phyloP scores from a whole-genome alignment of 2,888 invertebrate species.

The Caradrina kadenii region DNA sequence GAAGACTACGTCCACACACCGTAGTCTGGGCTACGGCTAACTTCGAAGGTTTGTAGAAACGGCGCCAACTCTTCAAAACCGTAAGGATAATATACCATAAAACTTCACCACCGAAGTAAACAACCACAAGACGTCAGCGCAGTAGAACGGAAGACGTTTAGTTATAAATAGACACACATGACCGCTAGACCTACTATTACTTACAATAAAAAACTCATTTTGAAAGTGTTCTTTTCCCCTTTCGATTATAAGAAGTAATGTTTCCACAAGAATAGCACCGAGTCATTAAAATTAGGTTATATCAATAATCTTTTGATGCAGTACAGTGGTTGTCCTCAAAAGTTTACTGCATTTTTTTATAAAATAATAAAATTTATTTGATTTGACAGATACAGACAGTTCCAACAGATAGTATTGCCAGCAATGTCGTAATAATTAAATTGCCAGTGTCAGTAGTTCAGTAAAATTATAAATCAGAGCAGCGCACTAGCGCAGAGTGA shows the following conservation, averaged over 20 bases:
- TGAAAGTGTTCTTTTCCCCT: slow-evolving; percentile 68
- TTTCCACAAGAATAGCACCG: slow-evolving; percentile 74
- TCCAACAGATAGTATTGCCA: slow-evolving; percentile 7
- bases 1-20: neutral
- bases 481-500: too few relatives aligned
- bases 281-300: slow-evolving; percentile 79
- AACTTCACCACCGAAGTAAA: slow-evolving; percentile 76
- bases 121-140: slow-evolving; percentile 76
- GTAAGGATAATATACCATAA: slow-evolving; percentile 50
- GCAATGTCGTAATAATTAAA: too few relatives aligned
- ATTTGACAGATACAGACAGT: slow-evolving; percentile 37
- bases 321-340: slow-evolving; percentile 65
- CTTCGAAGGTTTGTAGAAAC: neutral
- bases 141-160: slow-evolving; percentile 72
- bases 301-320: slow-evolving; percentile 61
- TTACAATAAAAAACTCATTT: slow-evolving; percentile 93
- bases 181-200: slow-evolving; percentile 73
- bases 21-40: neutral
- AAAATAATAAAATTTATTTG: slow-evolving; percentile 4
- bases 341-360: slow-evolving; percentile 60
- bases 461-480: too few relatives aligned
- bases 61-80: neutral
- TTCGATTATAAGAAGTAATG: slow-evolving; percentile 65
- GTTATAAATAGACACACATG: slow-evolving; percentile 81
- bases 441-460: too few relatives aligned